Evolutionary conservation across 2,797 vertebrate genomes (phyloP), one percentile per base, ranked within the genome.

Genomic region (Catharus ustulatus): DNA sequence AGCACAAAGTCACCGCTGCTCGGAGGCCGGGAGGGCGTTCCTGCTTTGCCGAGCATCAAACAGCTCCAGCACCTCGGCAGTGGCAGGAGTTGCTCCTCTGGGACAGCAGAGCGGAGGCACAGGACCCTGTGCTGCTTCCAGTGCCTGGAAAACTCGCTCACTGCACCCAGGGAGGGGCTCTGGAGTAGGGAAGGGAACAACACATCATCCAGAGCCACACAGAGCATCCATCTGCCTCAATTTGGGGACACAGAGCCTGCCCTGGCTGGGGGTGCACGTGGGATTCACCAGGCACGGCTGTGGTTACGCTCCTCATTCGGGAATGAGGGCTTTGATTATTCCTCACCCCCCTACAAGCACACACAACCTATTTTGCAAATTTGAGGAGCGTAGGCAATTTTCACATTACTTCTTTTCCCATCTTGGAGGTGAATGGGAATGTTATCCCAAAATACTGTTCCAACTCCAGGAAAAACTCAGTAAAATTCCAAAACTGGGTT

Each of bases 241-340:
- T 5, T 0, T 26, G 18, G 30, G 76, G 62, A 23, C 58, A 48
- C 2, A 0, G n/a, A n/a, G n/a, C 30, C 62, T 24, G 67, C 43
- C 42, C 77, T 5, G 9, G 55, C 29, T 12, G 20, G 38, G 66
- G 45, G 13, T 3, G 36, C 2, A 6, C 0, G 1, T 38, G 38
- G 38, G 36, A 51, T 23, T 55, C 16, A 49, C 2, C 0, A 6
- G 26, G 75, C 66, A 68, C 49, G 36, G 79, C 54, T n/a, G 32
- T 3, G 3, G 19, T 40, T 40, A 36, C 0, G 0, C 21, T 19
- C 10, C 71, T 38, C n/a, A 5, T 49, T 43, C 0, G 1, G 42
- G 34, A 87, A 87, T 13, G 34, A 9, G 62, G 64, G 36, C 6
- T 79, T 49, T 43, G 27, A 14, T 27, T 54, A 32, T 7, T 64